Percentiles rank a stretch among this genome's conserved stretches.
Evolutionary conservation across 2,888 invertebrate genomes (phyloP).

Genomic region (Dendrolimus houi): DNA sequence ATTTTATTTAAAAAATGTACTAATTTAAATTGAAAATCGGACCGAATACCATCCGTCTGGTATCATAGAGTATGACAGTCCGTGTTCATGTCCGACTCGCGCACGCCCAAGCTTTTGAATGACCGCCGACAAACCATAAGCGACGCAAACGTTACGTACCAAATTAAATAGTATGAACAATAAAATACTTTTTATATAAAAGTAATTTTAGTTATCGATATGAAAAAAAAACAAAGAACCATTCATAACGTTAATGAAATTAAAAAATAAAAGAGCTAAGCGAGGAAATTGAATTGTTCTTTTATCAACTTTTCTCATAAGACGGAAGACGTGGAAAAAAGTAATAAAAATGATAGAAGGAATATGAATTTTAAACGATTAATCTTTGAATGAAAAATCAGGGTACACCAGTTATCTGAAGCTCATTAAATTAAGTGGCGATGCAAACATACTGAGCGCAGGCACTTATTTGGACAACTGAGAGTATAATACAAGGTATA

Average conservation of each 20-base stretch:
- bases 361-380: constrained; percentile 68
- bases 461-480: neutral
- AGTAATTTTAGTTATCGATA: too few relatives aligned
- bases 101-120: too few relatives aligned
- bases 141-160: too few relatives aligned
- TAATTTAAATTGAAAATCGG: too few relatives aligned
- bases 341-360: constrained; percentile 26
- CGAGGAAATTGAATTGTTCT: constrained; percentile 4
- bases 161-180: too few relatives aligned
- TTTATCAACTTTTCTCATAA: constrained; percentile 11
- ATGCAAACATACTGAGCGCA: constrained; percentile 30
- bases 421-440: constrained; percentile 53
- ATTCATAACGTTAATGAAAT: neutral
- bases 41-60: too few relatives aligned
- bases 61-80: too few relatives aligned
- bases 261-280: neutral
- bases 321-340: constrained; percentile 13
- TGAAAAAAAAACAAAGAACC: neutral
- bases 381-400: constrained; percentile 59
- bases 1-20: too few relatives aligned
- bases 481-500: too few relatives aligned
- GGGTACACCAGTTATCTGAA: constrained; percentile 40
- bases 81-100: too few relatives aligned
- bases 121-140: too few relatives aligned
- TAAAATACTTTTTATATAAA: too few relatives aligned